Conservation (phyloP, 2,888 invertebrate species). For the Lasius fuliginosus region DNA sequence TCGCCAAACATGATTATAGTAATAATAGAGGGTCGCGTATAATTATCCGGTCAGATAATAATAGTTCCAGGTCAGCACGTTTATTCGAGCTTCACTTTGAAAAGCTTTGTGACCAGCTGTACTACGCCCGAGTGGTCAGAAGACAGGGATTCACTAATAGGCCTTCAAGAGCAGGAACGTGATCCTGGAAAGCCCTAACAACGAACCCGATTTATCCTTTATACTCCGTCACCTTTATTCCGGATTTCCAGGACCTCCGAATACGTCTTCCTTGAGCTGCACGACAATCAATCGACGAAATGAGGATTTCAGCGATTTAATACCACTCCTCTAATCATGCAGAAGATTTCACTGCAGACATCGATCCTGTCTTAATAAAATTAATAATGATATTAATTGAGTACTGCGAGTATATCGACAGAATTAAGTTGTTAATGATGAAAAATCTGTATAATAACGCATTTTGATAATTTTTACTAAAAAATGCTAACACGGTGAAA, state of each 20-base stretch:
- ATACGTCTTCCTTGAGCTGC: slow-evolving; percentile 34
- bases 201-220: slow-evolving; percentile 33
- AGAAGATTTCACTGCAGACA: not conserved
- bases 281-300: slow-evolving; percentile 54
- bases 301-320: slow-evolving; percentile 49
- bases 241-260: slow-evolving; percentile 52
- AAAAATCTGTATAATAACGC: not conserved
- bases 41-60: slow-evolving; percentile 70
- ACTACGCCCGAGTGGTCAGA: slow-evolving; percentile 53
- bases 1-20: slow-evolving; percentile 57
- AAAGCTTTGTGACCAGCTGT: slow-evolving; percentile 58
- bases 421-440: not conserved
- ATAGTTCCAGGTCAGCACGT: slow-evolving; percentile 57
- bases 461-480: not conserved
- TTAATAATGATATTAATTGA: slow-evolving; percentile 3
- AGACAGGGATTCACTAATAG: slow-evolving; percentile 68
- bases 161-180: slow-evolving; percentile 65
- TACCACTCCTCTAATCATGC: slow-evolving; percentile 23
- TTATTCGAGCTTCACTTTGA: slow-evolving; percentile 55
- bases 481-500: not conserved
- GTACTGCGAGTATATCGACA: not conserved
- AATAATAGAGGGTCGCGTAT: slow-evolving; percentile 63
- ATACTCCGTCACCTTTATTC: slow-evolving; percentile 57
- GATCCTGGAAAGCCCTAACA: slow-evolving; percentile 54
- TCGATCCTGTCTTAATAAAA: not conserved